Evolutionary conservation across 2,888 invertebrate species (phyloP), one percentile per base, ranked within the genome.

Genomic region (Euplexia lucipara): DNA sequence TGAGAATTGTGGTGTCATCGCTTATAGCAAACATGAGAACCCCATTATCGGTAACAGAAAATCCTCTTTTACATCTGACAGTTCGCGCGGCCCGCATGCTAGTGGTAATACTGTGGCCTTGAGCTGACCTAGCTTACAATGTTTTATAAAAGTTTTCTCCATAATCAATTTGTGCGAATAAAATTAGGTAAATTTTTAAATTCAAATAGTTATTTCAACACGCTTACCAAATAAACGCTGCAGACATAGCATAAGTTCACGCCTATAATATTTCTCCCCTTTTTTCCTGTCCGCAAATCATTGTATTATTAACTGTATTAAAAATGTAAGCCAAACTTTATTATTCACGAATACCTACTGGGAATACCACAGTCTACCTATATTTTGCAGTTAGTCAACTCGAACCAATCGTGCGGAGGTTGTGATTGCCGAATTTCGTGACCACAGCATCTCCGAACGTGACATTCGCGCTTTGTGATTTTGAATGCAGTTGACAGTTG

Each of bases 41-140:
- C 35, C 64, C 76, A 78, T 78, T 79, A 67, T 35, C 51, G 48
- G 54, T 48, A 58, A 60, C 52, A 42, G 63, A 68, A 75, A 67
- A 60, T 67, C 59, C 76, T 59, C 67, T 77, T 67, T 66, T 16
- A 48, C 39, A 8, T 22, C 22, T 12, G 35, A 58, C 64, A 58
- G 47, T 49, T 78, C 7, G 26, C 54, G 8, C 7, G 39, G 42
- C 59, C n/a, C n/a, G n/a, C n/a, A n/a, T n/a, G n/a, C n/a, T n/a
- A n/a, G n/a, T n/a, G n/a, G n/a, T n/a, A n/a, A n/a, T n/a, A n/a
- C n/a, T n/a, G n/a, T n/a, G n/a, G n/a, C n/a, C n/a, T n/a, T n/a
- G n/a, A n/a, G n/a, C n/a, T n/a, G n/a, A n/a, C n/a, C n/a, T n/a
- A n/a, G n/a, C n/a, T n/a, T n/a, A n/a, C n/a, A n/a, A n/a, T n/a